Conservation (phyloP, 2,113 vertebrate genomes). For the Lipotes vexillifer region DNA sequence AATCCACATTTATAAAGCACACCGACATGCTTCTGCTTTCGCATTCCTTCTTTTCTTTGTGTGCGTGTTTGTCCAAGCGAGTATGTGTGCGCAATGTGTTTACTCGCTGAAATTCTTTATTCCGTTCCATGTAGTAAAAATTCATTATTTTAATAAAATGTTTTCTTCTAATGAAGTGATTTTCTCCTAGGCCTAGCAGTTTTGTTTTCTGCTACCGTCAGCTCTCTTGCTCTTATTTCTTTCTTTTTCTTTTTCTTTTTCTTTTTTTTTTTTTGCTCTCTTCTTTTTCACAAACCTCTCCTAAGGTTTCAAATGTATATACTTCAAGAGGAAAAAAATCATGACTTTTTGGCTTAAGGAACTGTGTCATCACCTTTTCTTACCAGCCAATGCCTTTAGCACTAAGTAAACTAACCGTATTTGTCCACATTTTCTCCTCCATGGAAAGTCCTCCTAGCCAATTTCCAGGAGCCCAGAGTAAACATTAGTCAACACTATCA, state of each 20-base stretch:
- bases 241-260: not conserved
- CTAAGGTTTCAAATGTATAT: slow-evolving; percentile 40
- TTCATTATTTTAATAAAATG: slow-evolving; percentile 44
- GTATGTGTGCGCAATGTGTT: not conserved
- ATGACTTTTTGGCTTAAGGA: not conserved
- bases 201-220: not conserved
- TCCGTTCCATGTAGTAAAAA: slow-evolving; percentile 51
- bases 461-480: slow-evolving; percentile 35
- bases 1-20: slow-evolving; percentile 73
- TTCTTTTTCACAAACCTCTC: not conserved
- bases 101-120: slow-evolving; percentile 50
- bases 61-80: not conserved
- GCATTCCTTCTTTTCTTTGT: slow-evolving; percentile 25
- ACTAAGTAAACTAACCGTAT: slow-evolving; percentile 50
- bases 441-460: not conserved
- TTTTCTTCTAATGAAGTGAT: slow-evolving; percentile 29
- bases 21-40: slow-evolving; percentile 40
- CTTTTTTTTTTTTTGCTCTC: not conserved
- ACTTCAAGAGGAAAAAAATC: not conserved
- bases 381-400: slow-evolving; percentile 45
- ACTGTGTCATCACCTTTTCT: slow-evolving; percentile 36
- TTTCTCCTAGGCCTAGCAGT: not conserved
- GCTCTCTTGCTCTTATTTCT: not conserved
- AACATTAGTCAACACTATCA: slow-evolving; percentile 20
- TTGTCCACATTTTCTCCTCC: slow-evolving; percentile 37